Evolutionary conservation across 2,888 invertebrate genomes (phyloP).

Genomic region (Ganaspis brasiliensis): DNA sequence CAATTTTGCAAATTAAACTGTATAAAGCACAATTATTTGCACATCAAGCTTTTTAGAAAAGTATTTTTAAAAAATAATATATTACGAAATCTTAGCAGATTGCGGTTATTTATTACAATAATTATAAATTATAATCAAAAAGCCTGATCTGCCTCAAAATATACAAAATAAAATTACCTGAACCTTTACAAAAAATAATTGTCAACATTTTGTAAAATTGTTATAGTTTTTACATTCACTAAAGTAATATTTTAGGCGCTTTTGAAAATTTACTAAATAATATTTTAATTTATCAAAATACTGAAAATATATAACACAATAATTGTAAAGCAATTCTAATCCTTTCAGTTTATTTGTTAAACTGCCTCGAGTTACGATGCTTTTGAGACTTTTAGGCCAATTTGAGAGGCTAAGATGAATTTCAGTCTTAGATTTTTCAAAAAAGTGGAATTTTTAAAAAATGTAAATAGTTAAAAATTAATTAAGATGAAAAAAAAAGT

Average conservation of each 20-base stretch:
- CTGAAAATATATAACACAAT: too few species aligned
- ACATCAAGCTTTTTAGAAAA: slow-evolving; percentile 13
- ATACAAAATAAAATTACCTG: slow-evolving; percentile 28
- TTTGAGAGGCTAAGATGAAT: too few species aligned
- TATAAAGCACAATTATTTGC: slow-evolving; percentile 24
- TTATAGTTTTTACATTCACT: not conserved
- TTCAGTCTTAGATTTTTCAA: too few species aligned
- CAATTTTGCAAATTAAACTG: not conserved
- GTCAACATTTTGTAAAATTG: too few species aligned
- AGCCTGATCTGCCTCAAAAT: slow-evolving; percentile 1
- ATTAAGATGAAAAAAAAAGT: too few species aligned
- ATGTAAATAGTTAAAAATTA: too few species aligned
- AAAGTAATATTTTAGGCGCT: too few species aligned
- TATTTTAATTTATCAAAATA: too few species aligned
- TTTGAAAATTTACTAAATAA: too few species aligned
- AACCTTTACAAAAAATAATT: slow-evolving; percentile 19
- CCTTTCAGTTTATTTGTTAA: not conserved
- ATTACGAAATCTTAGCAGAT: slow-evolving; percentile 5
- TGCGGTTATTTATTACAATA: slow-evolving; percentile 11
- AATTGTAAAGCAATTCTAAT: not conserved
- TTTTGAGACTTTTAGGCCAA: too few species aligned
- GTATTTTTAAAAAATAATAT: not conserved
- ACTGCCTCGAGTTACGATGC: slow-evolving; percentile 19
- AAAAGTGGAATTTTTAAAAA: too few species aligned
- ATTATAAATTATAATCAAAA: slow-evolving; percentile 6